Base-by-base conservation (phyloP, 2,888 invertebrate species). In the Enchytraeus crypticus region DNA sequence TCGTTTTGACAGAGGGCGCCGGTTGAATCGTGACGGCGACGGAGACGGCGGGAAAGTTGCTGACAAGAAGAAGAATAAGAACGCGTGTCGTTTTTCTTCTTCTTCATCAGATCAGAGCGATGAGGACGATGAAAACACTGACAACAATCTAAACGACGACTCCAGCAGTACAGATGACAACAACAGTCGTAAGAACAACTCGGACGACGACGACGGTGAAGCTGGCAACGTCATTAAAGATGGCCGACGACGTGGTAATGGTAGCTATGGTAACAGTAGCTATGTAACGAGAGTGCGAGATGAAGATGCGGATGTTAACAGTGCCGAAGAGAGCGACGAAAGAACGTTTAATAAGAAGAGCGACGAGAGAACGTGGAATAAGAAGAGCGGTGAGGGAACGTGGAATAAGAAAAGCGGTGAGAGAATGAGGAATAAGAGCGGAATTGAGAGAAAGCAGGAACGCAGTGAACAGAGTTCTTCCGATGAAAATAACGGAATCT, bases 231-330 rank as follows among this genome's bases (percentile, higher is more conserved):
- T 34, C 60, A 63, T 23, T 61, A 68, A 56, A 67, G 68, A 23
- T 70, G 64, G 27, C 62, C 58, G 74, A 74, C 49, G 73, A 72
- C 58, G 76, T 76, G 46, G 72, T 74, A 14, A 68, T 76, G 2
- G n/a, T n/a, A n/a, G n/a, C n/a, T n/a, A n/a, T n/a, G n/a, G n/a
- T n/a, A n/a, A n/a, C n/a, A n/a, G n/a, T n/a, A n/a, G n/a, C n/a
- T n/a, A n/a, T n/a, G n/a, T n/a, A n/a, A n/a, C n/a, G n/a, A n/a
- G n/a, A n/a, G n/a, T n/a, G n/a, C n/a, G n/a, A n/a, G n/a, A n/a
- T n/a, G n/a, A n/a, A n/a, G n/a, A n/a, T n/a, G n/a, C n/a, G n/a
- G n/a, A n/a, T n/a, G n/a, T n/a, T n/a, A n/a, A n/a, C n/a, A n/a
- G n/a, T n/a, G n/a, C n/a, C n/a, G n/a, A n/a, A n/a, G n/a, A n/a